Evolutionary conservation across 2,113 vertebrate species (phyloP).

Genomic region (human (Homo sapiens)): DNA sequence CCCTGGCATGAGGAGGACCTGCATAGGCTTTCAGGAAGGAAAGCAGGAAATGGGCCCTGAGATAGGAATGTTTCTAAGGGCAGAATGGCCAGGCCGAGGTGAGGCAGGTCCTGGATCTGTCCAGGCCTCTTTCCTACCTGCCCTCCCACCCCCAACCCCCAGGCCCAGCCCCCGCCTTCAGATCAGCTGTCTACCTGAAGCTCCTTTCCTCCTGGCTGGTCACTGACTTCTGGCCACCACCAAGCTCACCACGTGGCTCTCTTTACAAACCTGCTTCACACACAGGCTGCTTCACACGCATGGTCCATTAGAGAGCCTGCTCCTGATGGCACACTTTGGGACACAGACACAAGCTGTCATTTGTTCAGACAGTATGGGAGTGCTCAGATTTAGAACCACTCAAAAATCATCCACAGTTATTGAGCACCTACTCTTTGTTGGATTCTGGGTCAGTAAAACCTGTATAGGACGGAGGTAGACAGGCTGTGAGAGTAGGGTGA

Average conservation of each 20-base stretch:
- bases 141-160: neutral
- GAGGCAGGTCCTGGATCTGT: neutral
- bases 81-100: neutral
- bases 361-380: neutral
- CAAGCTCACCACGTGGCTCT: neutral
- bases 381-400: neutral
- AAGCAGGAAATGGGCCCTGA: no score
- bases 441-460: neutral
- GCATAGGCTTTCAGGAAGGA: neutral
- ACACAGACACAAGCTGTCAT: neutral
- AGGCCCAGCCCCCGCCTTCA: neutral
- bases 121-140: neutral
- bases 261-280: neutral
- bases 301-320: neutral
- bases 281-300: neutral
- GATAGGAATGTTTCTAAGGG: neutral
- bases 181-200: neutral
- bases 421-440: neutral
- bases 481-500: no score
- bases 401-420: neutral
- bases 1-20: neutral
- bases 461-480: neutral
- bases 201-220: neutral
- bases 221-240: neutral
- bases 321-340: neutral